Conservation (phyloP, 2,888 invertebrate genomes). For the Argynnis bischoffii region DNA sequence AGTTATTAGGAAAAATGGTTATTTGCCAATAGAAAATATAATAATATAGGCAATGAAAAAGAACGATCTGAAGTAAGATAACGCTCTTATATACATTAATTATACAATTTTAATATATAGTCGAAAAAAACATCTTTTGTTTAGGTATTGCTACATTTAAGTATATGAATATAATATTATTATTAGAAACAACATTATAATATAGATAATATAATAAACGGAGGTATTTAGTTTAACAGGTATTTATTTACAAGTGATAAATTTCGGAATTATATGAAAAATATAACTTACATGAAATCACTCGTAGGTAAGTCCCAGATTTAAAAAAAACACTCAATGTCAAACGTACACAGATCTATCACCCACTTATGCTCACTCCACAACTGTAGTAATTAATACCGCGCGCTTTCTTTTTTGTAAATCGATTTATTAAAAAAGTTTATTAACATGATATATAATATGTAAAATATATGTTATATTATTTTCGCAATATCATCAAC, state of each 20-base stretch:
- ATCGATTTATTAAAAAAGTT: background rate
- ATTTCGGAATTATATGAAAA: background rate
- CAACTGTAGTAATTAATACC: conserved; percentile 6
- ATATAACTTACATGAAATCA: conserved; percentile 25
- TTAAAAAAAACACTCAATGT: conserved; percentile 46
- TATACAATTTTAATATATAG: too few species aligned
- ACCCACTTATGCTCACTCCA: conserved; percentile 55
- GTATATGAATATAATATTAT: too few species aligned
- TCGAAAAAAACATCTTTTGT: too few species aligned
- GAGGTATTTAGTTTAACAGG: too few species aligned
- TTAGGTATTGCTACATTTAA: too few species aligned
- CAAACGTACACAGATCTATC: conserved; percentile 49
- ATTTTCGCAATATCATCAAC: conserved; percentile 42
- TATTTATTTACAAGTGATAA: too few species aligned
- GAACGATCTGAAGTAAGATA: too few species aligned
- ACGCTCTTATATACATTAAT: too few species aligned
- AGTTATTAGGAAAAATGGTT: background rate
- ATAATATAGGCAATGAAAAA: background rate
- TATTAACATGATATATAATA: background rate
- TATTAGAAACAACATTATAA: too few species aligned
- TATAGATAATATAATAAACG: too few species aligned
- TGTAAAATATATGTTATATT: background rate
- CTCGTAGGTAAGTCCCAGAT: conserved; percentile 19
- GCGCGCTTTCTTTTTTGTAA: background rate
- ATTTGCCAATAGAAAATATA: background rate